These are phyloP conservation scores for Nannobrachium achirus DNA, from an alignment of 2,113 vertebrate species.

Conservation along the genomic window DNA sequence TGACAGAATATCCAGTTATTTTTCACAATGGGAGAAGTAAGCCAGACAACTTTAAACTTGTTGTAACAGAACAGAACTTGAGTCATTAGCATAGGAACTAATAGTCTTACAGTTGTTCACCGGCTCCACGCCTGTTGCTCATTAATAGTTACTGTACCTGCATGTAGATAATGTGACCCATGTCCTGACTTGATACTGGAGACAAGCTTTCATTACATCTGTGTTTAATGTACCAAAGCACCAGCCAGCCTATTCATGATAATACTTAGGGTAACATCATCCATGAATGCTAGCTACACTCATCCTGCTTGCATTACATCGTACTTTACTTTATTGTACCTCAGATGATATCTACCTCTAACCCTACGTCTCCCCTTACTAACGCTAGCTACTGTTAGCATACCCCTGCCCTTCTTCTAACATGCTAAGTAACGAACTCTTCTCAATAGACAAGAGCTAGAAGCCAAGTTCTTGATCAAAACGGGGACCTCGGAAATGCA, in stretches of 20 bases:
- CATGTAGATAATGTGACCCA: constrained; percentile 1
- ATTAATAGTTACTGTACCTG: neutral
- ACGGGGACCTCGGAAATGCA: neutral
- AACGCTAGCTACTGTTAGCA: constrained; percentile 30
- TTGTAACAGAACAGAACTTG: no score
- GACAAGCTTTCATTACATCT: neutral
- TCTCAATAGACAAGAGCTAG: constrained; percentile 19
- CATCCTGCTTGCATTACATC: constrained; percentile 40
- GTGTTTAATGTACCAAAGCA: neutral
- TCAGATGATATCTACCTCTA: constrained; percentile 63
- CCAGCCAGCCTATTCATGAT: neutral
- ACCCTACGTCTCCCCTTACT: constrained; percentile 54
- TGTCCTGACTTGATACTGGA: neutral
- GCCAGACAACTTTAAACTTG: no score
- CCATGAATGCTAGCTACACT: constrained; percentile 22
- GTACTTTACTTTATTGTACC: constrained; percentile 11
- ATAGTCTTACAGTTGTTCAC: no score
- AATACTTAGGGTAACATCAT: neutral
- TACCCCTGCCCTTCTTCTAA: constrained; percentile 8
- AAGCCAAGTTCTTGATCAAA: constrained; percentile 8
- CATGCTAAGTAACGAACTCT: neutral
- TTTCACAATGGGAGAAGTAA: no score
- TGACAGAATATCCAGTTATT: no score
- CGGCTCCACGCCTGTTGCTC: no score
- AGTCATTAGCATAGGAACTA: no score